A percentile compares a stretch with the other conserved stretches of the same genome.
These are phyloP conservation scores for Scaptomyza flava DNA, from an alignment of 2,888 invertebrate genomes.

Conservation along the genomic window DNA sequence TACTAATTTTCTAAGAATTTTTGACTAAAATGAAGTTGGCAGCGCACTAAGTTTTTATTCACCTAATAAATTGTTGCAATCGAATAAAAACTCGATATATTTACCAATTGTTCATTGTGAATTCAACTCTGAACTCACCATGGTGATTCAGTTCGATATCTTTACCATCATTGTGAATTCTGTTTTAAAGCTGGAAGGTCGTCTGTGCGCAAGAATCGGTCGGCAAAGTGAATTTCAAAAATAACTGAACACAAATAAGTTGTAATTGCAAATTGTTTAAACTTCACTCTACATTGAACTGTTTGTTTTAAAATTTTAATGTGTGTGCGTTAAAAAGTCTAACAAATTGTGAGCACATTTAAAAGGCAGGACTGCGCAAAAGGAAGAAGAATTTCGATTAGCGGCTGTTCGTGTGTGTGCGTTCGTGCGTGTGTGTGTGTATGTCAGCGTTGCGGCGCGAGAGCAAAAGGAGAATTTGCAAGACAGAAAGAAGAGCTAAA, in stretches of 20 bases:
- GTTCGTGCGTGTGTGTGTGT: slow-evolving; percentile 53
- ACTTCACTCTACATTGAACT: slow-evolving; percentile 43
- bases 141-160: slow-evolving; percentile 17
- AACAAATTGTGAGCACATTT: slow-evolving; percentile 40
- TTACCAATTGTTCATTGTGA: background rate
- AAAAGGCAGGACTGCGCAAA: slow-evolving; percentile 58
- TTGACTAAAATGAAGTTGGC: slow-evolving; percentile 13
- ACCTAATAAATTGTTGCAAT: slow-evolving; percentile 1
- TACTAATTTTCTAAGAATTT: background rate
- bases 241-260: slow-evolving; percentile 49
- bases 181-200: slow-evolving; percentile 63
- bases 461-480: slow-evolving; percentile 69
- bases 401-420: slow-evolving; percentile 58
- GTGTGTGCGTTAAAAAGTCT: slow-evolving; percentile 44
- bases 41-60: background rate
- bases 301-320: slow-evolving; percentile 43
- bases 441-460: slow-evolving; percentile 60
- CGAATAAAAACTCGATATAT: slow-evolving; percentile 15
- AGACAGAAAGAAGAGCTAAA: slow-evolving; percentile 54
- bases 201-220: slow-evolving; percentile 63
- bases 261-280: slow-evolving; percentile 41
- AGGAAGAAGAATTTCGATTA: slow-evolving; percentile 59
- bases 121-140: slow-evolving; percentile 36
- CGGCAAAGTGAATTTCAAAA: slow-evolving; percentile 60
- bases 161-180: slow-evolving; percentile 51